Percentiles rank a stretch among this genome's conserved stretches.
These are phyloP conservation scores for Tachypleus tridentatus DNA, from an alignment of 1,140 invertebrate species.

Conservation along the genomic window DNA sequence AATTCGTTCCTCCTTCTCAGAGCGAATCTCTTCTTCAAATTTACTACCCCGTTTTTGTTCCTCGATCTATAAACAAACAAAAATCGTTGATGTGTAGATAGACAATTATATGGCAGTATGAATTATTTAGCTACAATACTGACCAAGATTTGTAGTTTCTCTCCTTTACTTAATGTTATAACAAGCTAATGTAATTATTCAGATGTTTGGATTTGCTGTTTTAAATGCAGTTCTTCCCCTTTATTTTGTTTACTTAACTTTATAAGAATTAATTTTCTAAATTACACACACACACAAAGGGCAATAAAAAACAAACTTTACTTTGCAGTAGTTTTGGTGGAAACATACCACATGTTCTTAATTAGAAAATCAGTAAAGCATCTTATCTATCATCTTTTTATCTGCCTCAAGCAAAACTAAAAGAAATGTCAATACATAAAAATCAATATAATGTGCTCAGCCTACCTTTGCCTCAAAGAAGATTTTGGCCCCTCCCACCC, in stretches of 20 bases:
- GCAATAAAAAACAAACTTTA: constrained; percentile 2
- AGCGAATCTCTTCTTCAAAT: constrained; percentile 73
- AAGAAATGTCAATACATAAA: not conserved
- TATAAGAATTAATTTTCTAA: too few species aligned
- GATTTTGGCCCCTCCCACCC: constrained; percentile 73
- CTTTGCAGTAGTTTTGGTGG: not conserved
- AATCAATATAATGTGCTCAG: not conserved
- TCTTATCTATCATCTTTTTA: not conserved
- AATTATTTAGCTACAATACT: constrained; percentile 2
- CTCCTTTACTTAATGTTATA: not conserved
- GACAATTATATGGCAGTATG: not conserved
- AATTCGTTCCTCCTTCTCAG: constrained; percentile 71
- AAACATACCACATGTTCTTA: constrained; percentile 1
- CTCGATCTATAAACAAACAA: constrained; percentile 50
- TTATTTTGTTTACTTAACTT: too few species aligned
- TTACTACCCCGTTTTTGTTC: constrained; percentile 62
- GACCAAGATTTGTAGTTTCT: not conserved
- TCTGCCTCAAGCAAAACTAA: not conserved
- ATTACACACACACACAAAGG: too few species aligned
- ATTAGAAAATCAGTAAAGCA: constrained; percentile 3
- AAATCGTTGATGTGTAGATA: not conserved
- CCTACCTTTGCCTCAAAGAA: constrained; percentile 76
- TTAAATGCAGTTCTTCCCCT: too few species aligned
- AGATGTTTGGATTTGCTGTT: too few species aligned
- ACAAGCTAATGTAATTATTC: too few species aligned